Conservation (phyloP, 1,140 invertebrate species). For the Bombus soroeensis region DNA sequence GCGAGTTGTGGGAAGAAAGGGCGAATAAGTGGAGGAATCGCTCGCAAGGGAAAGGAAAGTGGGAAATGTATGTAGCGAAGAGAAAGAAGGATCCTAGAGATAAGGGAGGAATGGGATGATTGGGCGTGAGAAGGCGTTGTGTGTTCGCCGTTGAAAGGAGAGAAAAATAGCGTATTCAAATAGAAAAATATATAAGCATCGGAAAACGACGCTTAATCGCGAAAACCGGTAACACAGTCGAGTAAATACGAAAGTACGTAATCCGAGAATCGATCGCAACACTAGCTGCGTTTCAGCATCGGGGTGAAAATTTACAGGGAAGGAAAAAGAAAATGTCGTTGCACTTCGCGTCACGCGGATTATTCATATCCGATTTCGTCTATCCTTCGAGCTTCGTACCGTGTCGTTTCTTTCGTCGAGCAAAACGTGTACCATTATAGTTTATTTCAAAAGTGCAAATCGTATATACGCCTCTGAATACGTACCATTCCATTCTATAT, state of each 20-base stretch:
- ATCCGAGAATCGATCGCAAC: slow-evolving; percentile 8
- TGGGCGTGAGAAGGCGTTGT: not conserved
- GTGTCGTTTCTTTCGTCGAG: slow-evolving; percentile 4
- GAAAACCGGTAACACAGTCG: not conserved
- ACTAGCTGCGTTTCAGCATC: not conserved
- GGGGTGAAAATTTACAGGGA: not conserved
- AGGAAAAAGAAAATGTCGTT: not conserved
- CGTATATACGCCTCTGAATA: not conserved
- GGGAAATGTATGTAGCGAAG: not conserved
- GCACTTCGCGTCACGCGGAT: slow-evolving; percentile 5
- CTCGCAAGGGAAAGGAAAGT: not conserved
- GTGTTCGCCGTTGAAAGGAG: not conserved
- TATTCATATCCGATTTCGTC: slow-evolving; percentile 27
- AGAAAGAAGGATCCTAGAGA: not conserved
- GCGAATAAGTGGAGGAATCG: not conserved
- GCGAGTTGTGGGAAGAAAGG: not conserved
- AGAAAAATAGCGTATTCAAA: not conserved
- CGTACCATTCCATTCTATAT: not conserved
- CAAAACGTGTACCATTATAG: not conserved
- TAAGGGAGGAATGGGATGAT: not conserved
- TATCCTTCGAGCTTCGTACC: slow-evolving; percentile 8
- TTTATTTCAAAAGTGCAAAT: not conserved
- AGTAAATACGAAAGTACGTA: not conserved
- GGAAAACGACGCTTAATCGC: not conserved
- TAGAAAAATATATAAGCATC: not conserved